phyloP scores from a whole-genome alignment of 1,140 invertebrate genomes.

The Bombus consobrinus region DNA sequence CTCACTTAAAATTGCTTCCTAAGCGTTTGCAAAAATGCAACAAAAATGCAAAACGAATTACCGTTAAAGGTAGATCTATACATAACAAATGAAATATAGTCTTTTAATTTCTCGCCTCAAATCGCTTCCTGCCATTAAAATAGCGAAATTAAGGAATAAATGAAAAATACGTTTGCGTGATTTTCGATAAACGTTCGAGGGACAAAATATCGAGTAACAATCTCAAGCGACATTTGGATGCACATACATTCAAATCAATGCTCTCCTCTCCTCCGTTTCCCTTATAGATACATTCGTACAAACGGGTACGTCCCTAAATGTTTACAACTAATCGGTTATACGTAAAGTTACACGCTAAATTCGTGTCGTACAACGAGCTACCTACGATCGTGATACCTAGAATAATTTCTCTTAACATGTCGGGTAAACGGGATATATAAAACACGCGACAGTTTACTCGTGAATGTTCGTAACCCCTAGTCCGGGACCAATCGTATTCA shows the following conservation, averaged over 20 bases:
- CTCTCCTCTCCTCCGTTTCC: constrained; percentile 7
- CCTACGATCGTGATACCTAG: constrained; percentile 60
- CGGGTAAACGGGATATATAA: constrained; percentile 42
- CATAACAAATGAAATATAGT: too few species aligned
- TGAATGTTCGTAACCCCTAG: constrained; percentile 1
- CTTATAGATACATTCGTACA: constrained; percentile 61
- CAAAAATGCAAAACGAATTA: not conserved
- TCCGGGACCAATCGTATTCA: constrained; percentile 5
- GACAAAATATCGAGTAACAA: not conserved
- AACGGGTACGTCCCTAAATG: constrained; percentile 60
- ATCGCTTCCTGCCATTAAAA: not conserved
- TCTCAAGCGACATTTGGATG: constrained; percentile 18
- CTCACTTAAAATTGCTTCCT: not conserved
- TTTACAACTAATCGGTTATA: constrained; percentile 56
- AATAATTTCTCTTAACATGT: constrained; percentile 57
- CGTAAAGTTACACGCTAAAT: constrained; percentile 56
- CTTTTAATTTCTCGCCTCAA: not conserved
- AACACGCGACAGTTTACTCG: constrained; percentile 40
- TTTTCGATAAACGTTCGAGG: not conserved
- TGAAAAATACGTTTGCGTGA: not conserved
- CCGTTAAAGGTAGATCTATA: too few species aligned
- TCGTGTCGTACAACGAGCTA: constrained; percentile 61
- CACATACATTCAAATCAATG: not conserved
- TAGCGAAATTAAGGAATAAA: not conserved
- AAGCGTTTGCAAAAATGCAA: not conserved